phyloP scores from a whole-genome alignment of 2,113 vertebrate genomes.

The Fukomys damarensis region DNA sequence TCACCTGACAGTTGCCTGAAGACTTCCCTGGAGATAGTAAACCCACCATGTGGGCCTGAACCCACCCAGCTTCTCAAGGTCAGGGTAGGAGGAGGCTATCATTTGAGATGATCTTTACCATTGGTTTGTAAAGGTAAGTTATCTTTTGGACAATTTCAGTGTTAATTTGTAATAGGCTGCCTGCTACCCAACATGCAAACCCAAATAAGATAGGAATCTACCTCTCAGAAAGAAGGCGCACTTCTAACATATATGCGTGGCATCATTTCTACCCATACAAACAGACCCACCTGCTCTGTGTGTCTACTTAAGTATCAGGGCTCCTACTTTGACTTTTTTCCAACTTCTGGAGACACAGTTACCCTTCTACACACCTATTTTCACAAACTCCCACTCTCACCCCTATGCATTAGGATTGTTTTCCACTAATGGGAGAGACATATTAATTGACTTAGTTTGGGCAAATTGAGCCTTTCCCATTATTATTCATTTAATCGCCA shows the following conservation, averaged over 20 bases:
- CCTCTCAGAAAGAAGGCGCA: background rate
- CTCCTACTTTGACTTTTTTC: background rate
- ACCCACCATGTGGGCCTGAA: background rate
- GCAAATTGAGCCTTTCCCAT: background rate
- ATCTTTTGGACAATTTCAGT: background rate
- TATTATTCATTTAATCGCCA: background rate
- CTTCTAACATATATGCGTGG: background rate
- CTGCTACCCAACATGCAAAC: background rate
- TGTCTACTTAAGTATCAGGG: no score
- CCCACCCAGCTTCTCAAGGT: background rate
- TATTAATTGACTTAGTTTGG: background rate
- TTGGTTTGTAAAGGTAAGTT: background rate
- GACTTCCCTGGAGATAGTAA: background rate
- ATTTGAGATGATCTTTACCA: background rate
- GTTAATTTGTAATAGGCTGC: background rate
- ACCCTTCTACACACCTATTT: background rate
- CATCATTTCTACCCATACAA: background rate
- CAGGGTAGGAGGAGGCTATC: background rate
- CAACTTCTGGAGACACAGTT: background rate
- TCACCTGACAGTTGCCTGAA: background rate
- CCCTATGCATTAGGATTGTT: background rate
- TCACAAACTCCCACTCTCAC: background rate
- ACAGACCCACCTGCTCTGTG: no score
- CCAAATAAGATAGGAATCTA: background rate
- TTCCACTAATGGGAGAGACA: background rate